These are phyloP conservation scores for Pomacea canaliculata DNA, from an alignment of 2,888 invertebrate genomes.

Conservation along the genomic window DNA sequence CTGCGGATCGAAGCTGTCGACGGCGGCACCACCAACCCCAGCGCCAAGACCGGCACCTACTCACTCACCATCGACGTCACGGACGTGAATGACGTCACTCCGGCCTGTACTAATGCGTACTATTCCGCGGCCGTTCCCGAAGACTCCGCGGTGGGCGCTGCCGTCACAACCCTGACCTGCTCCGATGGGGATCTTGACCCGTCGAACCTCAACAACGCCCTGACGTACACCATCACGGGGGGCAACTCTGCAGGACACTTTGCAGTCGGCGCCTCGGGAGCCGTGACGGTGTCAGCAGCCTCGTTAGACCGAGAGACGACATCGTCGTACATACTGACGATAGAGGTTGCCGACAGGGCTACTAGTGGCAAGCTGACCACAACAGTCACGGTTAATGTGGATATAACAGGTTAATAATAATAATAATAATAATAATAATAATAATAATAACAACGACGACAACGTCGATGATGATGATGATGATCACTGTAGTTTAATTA, in stretches of 20 bases:
- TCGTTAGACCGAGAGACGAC: slow-evolving; percentile 45
- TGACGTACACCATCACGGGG: slow-evolving; percentile 30
- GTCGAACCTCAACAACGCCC: slow-evolving; percentile 38
- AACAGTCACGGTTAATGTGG: slow-evolving; percentile 33
- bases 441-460: too few species aligned
- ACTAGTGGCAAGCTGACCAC: slow-evolving; percentile 37
- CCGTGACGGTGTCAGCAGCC: slow-evolving; percentile 33
- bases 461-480: too few species aligned
- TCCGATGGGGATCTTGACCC: slow-evolving; percentile 38
- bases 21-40: slow-evolving; percentile 36
- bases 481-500: too few species aligned
- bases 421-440: neutral
- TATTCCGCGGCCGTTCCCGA: slow-evolving; percentile 33
- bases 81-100: slow-evolving; percentile 35
- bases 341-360: slow-evolving; percentile 46
- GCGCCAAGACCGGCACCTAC: slow-evolving; percentile 32
- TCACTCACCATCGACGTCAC: slow-evolving; percentile 32
- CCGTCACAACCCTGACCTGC: slow-evolving; percentile 37
- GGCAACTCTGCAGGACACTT: slow-evolving; percentile 31
- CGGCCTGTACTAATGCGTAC: slow-evolving; percentile 22
- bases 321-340: slow-evolving; percentile 37
- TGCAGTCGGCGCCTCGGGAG: slow-evolving; percentile 30
- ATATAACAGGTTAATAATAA: slow-evolving; percentile 19
- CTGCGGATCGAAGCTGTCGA: slow-evolving; percentile 50
- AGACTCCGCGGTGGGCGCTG: slow-evolving; percentile 21